Percentiles rank a stretch among this genome's conserved stretches.
These are phyloP conservation scores for Microctenopoma steveboyesi DNA, from an alignment of 2,797 vertebrate genomes.

Conservation along the genomic window DNA sequence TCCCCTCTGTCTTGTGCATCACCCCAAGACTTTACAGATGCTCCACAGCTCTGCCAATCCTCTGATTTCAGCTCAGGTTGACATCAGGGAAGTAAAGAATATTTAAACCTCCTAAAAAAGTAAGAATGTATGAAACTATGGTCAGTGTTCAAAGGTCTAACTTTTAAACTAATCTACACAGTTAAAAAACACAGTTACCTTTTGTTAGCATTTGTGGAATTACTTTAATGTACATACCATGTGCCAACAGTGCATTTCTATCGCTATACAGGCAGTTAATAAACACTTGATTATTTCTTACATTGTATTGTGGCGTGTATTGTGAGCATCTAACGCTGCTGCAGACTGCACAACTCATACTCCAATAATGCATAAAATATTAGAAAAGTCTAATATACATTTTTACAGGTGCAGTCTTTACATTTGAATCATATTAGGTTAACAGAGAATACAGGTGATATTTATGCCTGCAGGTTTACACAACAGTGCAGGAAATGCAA, in stretches of 20 bases:
- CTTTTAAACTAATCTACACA: not conserved
- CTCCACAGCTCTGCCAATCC: constrained; percentile 21
- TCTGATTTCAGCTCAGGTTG: constrained; percentile 39
- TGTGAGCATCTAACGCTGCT: constrained; percentile 36
- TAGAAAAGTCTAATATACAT: not conserved
- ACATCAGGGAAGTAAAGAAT: constrained; percentile 14
- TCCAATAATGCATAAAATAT: constrained; percentile 1
- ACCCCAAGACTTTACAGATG: constrained; percentile 38
- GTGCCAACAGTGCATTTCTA: constrained; percentile 42
- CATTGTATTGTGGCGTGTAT: constrained; percentile 43
- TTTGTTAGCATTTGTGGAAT: not conserved
- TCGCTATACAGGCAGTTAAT: constrained; percentile 71
- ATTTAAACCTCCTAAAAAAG: constrained; percentile 41
- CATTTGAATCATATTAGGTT: not conserved
- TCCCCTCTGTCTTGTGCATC: constrained; percentile 59
- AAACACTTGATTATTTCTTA: constrained; percentile 82
- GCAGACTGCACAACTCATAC: constrained; percentile 6
- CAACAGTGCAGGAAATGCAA: constrained; percentile 42
- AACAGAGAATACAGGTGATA: not conserved
- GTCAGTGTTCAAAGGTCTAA: not conserved
- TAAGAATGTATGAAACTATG: constrained; percentile 14
- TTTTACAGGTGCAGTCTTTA: too few species aligned
- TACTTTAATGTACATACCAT: constrained; percentile 70
- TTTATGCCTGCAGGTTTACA: constrained; percentile 20
- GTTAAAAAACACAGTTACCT: not conserved